A percentile compares a stretch with the other conserved stretches of the same genome.
phyloP scores from a whole-genome alignment of 2,888 invertebrate species.

The Xanthorhoe spadicearia region DNA sequence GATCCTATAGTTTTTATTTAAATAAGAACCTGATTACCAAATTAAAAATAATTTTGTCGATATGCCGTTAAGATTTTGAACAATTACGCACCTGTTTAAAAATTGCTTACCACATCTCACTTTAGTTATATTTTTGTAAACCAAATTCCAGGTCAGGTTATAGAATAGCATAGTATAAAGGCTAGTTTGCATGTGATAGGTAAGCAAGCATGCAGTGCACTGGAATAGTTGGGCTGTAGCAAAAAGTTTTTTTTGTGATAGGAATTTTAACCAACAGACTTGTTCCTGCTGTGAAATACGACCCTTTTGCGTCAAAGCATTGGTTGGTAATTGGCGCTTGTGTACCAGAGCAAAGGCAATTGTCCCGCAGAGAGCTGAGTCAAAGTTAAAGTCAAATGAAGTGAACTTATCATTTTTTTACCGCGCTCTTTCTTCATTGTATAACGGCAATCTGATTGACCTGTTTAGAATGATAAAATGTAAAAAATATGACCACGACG shows the following conservation, averaged over 20 bases:
- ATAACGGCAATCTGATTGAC: not conserved
- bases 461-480: too few species aligned
- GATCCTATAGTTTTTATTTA: too few species aligned
- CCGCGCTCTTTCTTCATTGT: not conserved
- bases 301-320: not conserved
- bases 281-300: not conserved
- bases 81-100: not conserved
- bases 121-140: not conserved
- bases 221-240: not conserved
- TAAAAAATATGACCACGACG: too few species aligned
- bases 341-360: not conserved
- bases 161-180: not conserved
- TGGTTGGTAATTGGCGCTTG: not conserved
- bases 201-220: constrained; percentile 5
- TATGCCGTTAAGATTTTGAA: not conserved
- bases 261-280: not conserved
- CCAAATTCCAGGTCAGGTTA: not conserved
- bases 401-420: not conserved
- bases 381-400: not conserved
- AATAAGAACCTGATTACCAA: too few species aligned
- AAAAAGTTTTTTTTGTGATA: not conserved
- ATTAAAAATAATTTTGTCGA: too few species aligned
- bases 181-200: not conserved
- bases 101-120: not conserved
- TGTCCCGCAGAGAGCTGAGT: not conserved